A percentile compares a stretch with the other conserved stretches of the same genome.
These are phyloP conservation scores for Cybosia mesomella DNA, from an alignment of 2,888 invertebrate species.

Conservation along the genomic window DNA sequence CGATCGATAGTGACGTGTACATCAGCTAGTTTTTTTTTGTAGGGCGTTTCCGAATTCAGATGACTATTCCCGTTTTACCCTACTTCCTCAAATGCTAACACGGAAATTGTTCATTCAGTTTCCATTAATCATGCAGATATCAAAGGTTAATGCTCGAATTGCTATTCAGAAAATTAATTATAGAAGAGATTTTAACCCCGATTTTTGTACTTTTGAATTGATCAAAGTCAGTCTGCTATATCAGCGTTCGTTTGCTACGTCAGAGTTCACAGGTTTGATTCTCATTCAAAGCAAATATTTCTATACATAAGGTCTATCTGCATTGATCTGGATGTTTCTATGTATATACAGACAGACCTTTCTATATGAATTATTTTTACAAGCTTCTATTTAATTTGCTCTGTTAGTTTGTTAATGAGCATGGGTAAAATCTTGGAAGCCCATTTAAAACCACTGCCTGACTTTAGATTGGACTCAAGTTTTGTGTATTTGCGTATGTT, in stretches of 20 bases:
- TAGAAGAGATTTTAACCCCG: not conserved
- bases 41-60: not conserved
- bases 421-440: no score
- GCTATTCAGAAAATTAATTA: not conserved
- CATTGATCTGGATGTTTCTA: not conserved
- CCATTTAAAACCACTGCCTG: no score
- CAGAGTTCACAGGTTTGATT: not conserved
- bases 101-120: slow-evolving; percentile 2
- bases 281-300: not conserved
- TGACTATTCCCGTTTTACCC: not conserved
- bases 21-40: not conserved
- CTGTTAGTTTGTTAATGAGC: no score
- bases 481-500: no score
- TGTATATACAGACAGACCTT: not conserved
- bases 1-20: no score
- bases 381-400: no score
- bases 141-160: not conserved
- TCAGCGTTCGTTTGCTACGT: not conserved
- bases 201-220: not conserved
- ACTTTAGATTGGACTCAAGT: no score
- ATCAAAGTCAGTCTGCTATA: not conserved
- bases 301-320: not conserved
- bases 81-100: not conserved
- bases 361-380: no score
- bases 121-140: slow-evolving; percentile 1